Base-by-base conservation (phyloP, 2,888 invertebrate genomes). In the Xylocampa areola region DNA sequence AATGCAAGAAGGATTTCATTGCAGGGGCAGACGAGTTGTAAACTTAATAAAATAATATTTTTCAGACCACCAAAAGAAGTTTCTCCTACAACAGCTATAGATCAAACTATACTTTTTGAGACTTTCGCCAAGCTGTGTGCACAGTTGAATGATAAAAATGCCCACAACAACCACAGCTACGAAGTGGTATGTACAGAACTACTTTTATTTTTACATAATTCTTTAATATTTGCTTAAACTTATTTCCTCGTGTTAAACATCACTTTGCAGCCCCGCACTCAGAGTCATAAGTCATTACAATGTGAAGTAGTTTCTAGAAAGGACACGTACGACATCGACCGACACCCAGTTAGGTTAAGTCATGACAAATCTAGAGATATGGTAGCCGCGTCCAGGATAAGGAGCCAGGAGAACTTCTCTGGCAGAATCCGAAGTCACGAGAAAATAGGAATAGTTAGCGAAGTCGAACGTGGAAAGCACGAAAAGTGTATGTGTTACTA, bases 211-310 rank as follows among this genome's bases (percentile, higher is more conserved):
- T 8, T 1, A 8, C 14, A 2, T 23, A n/a, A 19, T 11, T 19
- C n/a, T n/a, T 5, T 39, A 1, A 10, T 13, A 4, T 17, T 6
- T 16, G 6, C 19, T 14, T 5, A 11, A 13, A 7, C 13, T 0
- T 16, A 27, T 21, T 11, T 33, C 1, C 33, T 37, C 2, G 16
- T 16, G 6, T 7, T 40, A 19, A 13, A 11, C 10, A 16, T 36
- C 6, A 21, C 10, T 43, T 86, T 84, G 39, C 74, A 91, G 92
- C 72, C 78, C 10, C 86, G 87, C 27, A 81, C 85, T n/a, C 86
- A 85, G 13, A 93, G 93, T 40, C 89, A 93, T 70, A 92, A 92
- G 73, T 93, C 93, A 1, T 69, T 93, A 19, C 92, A 93, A 75
- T 92, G 91, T 59, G 90, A 92, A 76, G 89, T 83, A 1, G 17